A percentile compares a stretch with the other conserved stretches of the same genome.
Evolutionary conservation across 2,888 invertebrate species (phyloP).

Genomic region (Campoletis raptor): DNA sequence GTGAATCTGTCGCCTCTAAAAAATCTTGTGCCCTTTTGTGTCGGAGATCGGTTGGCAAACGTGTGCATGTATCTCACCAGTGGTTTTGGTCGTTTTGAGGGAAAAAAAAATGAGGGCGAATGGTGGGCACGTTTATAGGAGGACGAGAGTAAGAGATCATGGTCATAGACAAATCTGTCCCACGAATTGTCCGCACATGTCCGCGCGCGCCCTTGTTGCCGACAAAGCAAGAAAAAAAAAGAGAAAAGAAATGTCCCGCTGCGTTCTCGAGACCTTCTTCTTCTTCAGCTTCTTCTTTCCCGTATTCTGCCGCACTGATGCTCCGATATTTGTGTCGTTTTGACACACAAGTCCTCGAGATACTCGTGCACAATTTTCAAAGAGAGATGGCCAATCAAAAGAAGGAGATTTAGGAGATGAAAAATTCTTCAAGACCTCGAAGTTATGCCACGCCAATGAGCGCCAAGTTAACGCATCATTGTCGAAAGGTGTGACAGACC

Average conservation of each 20-base stretch:
- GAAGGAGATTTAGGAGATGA: slow-evolving; percentile 39
- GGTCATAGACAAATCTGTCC: slow-evolving; percentile 82
- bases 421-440: slow-evolving; percentile 50
- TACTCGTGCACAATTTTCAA: slow-evolving; percentile 30
- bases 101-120: slow-evolving; percentile 36
- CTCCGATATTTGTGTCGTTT: slow-evolving; percentile 59
- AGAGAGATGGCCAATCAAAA: slow-evolving; percentile 11
- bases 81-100: slow-evolving; percentile 39
- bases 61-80: slow-evolving; percentile 29
- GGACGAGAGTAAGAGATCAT: slow-evolving; percentile 73
- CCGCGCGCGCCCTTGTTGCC: slow-evolving; percentile 75
- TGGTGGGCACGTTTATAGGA: slow-evolving; percentile 73
- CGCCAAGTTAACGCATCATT: slow-evolving; percentile 81
- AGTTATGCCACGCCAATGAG: slow-evolving; percentile 72
- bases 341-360: slow-evolving; percentile 50
- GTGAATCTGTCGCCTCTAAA: slow-evolving; percentile 58
- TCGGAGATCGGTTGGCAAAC: slow-evolving; percentile 41
- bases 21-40: slow-evolving; percentile 55
- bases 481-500: slow-evolving; percentile 80
- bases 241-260: slow-evolving; percentile 74
- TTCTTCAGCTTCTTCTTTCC: slow-evolving; percentile 46
- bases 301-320: slow-evolving; percentile 24
- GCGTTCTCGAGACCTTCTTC: slow-evolving; percentile 74
- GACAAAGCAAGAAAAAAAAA: slow-evolving; percentile 78
- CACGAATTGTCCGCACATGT: slow-evolving; percentile 84